A percentile compares a stretch with the other conserved stretches of the same genome.
Evolutionary conservation across 2,888 invertebrate species (phyloP).

Genomic region (Napeogenes inachia): DNA sequence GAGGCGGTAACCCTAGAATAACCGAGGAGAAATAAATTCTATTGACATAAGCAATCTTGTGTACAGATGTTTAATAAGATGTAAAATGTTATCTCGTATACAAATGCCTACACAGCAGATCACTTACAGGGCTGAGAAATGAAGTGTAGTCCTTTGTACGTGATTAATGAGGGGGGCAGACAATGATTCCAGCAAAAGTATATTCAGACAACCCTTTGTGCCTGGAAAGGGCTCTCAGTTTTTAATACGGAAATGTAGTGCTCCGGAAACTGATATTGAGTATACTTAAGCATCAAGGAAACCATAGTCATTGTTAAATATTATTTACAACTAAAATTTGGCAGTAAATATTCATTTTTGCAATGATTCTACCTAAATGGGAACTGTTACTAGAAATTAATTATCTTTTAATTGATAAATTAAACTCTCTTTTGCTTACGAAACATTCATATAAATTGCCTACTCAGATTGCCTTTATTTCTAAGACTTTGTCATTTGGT

Average conservation of each 20-base stretch:
- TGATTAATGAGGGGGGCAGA: slow-evolving; percentile 27
- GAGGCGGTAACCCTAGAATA: too few species aligned
- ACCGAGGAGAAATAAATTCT: too few species aligned
- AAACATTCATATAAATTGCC: too few species aligned
- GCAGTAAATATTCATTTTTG: too few species aligned
- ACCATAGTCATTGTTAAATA: slow-evolving; percentile 4
- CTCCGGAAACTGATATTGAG: slow-evolving; percentile 14
- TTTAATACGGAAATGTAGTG: slow-evolving; percentile 25
- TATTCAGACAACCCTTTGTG: slow-evolving; percentile 25
- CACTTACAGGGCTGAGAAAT: slow-evolving; percentile 11
- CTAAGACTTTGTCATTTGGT: too few species aligned
- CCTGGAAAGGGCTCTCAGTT: slow-evolving; percentile 21
- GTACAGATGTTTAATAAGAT: too few species aligned
- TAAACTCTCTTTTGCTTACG: too few species aligned
- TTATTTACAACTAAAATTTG: background rate
- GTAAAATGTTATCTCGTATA: slow-evolving; percentile 14
- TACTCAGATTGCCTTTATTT: too few species aligned
- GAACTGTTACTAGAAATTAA: too few species aligned
- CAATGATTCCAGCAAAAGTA: slow-evolving; percentile 26
- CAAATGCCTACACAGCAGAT: slow-evolving; percentile 22
- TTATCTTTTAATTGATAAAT: too few species aligned
- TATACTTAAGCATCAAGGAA: slow-evolving; percentile 5
- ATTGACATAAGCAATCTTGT: too few species aligned
- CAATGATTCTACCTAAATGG: too few species aligned
- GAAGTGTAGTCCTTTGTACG: slow-evolving; percentile 25